These are phyloP conservation scores for Pemphigus obesinymphae DNA, from an alignment of 1,140 invertebrate species.

Conservation along the genomic window DNA sequence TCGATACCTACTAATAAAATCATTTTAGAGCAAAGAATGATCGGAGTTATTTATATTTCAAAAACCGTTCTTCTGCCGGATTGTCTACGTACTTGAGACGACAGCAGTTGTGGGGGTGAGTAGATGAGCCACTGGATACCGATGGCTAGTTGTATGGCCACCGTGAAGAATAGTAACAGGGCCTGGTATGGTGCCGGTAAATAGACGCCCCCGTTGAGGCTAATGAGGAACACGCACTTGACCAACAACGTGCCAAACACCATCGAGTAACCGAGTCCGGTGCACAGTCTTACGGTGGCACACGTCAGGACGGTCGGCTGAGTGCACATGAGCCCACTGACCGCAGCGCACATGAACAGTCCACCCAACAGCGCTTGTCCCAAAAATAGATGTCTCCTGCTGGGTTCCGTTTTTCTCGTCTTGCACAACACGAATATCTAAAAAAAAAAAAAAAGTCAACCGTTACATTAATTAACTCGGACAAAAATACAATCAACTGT, in stretches of 20 bases:
- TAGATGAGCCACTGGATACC: conserved; percentile 78
- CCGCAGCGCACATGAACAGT: conserved; percentile 73
- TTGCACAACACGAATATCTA: conserved; percentile 48
- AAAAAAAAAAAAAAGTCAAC: too few species aligned
- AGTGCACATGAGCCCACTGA: conserved; percentile 72
- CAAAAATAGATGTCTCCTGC: conserved; percentile 79
- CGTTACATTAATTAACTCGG: too few species aligned
- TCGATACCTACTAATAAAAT: too few species aligned
- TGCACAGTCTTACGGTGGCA: conserved; percentile 74
- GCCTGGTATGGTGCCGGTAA: conserved; percentile 86
- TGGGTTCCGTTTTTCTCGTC: conserved; percentile 72
- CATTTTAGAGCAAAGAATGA: too few species aligned
- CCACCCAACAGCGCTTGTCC: conserved; percentile 86
- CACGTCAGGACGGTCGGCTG: conserved; percentile 76
- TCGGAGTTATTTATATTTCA: too few species aligned
- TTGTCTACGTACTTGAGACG: conserved; percentile 50
- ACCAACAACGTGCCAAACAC: conserved; percentile 87
- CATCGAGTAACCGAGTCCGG: conserved; percentile 73
- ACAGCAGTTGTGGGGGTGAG: conserved; percentile 60
- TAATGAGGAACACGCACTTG: conserved; percentile 88
- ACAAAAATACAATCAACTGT: too few species aligned
- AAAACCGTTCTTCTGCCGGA: too few species aligned
- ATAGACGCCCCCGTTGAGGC: conserved; percentile 85
- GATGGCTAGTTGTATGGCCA: conserved; percentile 83
- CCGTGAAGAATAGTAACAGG: conserved; percentile 80